phyloP scores from a whole-genome alignment of 2,888 invertebrate species.

The Cryptocephalus primarius region DNA sequence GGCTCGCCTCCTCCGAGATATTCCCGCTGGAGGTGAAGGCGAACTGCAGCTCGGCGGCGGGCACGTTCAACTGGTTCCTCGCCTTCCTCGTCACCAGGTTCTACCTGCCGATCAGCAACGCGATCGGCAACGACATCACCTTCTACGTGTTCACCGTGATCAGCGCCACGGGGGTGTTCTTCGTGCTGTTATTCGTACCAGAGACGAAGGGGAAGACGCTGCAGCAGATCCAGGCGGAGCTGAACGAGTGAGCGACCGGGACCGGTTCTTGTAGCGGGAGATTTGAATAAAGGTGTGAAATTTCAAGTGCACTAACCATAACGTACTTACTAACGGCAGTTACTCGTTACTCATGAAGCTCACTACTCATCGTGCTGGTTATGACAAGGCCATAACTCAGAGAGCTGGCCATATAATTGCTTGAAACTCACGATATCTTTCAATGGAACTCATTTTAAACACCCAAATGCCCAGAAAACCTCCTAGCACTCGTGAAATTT shows the following conservation, averaged over 20 bases:
- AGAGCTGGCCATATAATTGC: no score
- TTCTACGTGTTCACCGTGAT: constrained; percentile 67
- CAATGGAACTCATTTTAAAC: no score
- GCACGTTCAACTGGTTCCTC: constrained; percentile 74
- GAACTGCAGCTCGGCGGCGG: constrained; percentile 65
- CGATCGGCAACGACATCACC: constrained; percentile 51
- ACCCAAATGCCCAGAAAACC: no score
- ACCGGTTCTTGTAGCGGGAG: not conserved
- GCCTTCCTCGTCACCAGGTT: constrained; percentile 72
- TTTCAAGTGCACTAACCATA: no score
- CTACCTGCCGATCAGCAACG: constrained; percentile 45
- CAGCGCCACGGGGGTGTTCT: constrained; percentile 52
- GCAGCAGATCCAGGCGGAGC: constrained; percentile 21
- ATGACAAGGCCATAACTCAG: no score
- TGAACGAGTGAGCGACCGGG: not conserved
- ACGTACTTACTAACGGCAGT: no score
- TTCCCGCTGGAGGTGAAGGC: constrained; percentile 71
- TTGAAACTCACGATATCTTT: no score
- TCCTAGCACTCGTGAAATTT: no score
- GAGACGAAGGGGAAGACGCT: constrained; percentile 31
- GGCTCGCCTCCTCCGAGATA: constrained; percentile 76
- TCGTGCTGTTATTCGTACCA: constrained; percentile 36
- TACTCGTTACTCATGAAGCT: no score
- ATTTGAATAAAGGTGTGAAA: no score
- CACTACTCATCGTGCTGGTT: no score